phyloP scores from a whole-genome alignment of 2,888 invertebrate species.

The Watsonalla binaria region DNA sequence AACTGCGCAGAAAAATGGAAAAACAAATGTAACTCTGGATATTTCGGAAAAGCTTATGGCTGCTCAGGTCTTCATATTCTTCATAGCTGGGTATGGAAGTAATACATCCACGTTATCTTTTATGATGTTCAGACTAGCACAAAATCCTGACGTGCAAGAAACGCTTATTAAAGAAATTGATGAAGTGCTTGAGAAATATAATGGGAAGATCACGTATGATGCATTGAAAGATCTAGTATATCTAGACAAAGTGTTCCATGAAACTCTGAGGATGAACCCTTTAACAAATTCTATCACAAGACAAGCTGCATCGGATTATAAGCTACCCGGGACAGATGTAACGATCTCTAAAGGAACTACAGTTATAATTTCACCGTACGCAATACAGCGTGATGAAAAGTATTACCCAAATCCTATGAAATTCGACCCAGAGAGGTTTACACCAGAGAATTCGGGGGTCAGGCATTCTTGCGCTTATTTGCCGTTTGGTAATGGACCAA shows the following conservation, averaged over 20 bases:
- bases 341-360: constrained; percentile 43
- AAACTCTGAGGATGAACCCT: constrained; percentile 50
- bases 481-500: constrained; percentile 62
- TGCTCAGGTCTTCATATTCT: constrained; percentile 60
- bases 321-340: constrained; percentile 46
- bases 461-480: constrained; percentile 52
- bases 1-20: constrained; percentile 1
- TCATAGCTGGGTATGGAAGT: constrained; percentile 63
- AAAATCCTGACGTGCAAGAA: constrained; percentile 48
- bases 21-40: constrained; percentile 18
- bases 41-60: constrained; percentile 42
- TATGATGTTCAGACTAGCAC: constrained; percentile 50
- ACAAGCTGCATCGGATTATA: constrained; percentile 38
- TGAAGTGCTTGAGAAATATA: constrained; percentile 32
- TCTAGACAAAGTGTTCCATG: constrained; percentile 51
- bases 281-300: constrained; percentile 52
- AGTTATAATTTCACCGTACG: constrained; percentile 48
- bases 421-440: constrained; percentile 71
- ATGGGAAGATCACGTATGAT: constrained; percentile 51
- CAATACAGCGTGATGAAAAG: constrained; percentile 62
- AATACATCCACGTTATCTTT: constrained; percentile 50
- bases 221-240: constrained; percentile 53
- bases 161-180: constrained; percentile 44
- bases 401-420: constrained; percentile 62
- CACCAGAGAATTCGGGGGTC: constrained; percentile 37